Base-by-base conservation (phyloP, 2,797 vertebrate species). In the Hipposideros larvatus region DNA sequence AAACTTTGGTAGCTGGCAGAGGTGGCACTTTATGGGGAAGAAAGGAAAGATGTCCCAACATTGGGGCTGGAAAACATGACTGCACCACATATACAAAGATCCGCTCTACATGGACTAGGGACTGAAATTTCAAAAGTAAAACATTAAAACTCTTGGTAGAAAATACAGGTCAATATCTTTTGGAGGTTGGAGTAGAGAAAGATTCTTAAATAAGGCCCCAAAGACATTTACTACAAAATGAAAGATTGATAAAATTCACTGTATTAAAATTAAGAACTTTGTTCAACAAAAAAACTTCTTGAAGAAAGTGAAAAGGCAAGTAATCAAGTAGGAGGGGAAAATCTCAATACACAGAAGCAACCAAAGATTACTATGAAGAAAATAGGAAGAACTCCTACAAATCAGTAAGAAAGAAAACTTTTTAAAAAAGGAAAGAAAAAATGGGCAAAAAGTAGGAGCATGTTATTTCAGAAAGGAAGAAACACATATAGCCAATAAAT, bases 71-170 rank as follows among this genome's bases (percentile, higher is more conserved):
- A 61, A 68, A 85, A 86, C 73, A 88, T 68, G 3, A 48, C 41
- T 79, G 66, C 28, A 77, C 73, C 19, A 7, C 26, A 11, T 11
- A 28, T 6, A 66, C 26, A n/a, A 75, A 28, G 43, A n/a, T 57
- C 37, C 22, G 3, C 7, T 34, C 21, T 34, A 18, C 13, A 21
- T 53, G 37, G n/a, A 59, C 51, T 48, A 46, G 10, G 21, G 21
- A 57, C 43, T 71, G 78, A 34, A 5, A 26, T 65, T 65, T 66
- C n/a, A 57, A 87, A 82, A 87, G 57, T 14, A 66, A 78, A 91
- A 66, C 46, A 71, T 92, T 73, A 79, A 79, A 90, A 80, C 41
- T n/a, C 65, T 70, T 51, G 21, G 18, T 90, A 68, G 37, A 78
- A 75, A 51, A 85, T 59, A 59, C 3, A 88, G 1, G 31, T 71